Evolutionary conservation across 2,797 vertebrate species (phyloP).

Genomic region (Danio albolineatus): DNA sequence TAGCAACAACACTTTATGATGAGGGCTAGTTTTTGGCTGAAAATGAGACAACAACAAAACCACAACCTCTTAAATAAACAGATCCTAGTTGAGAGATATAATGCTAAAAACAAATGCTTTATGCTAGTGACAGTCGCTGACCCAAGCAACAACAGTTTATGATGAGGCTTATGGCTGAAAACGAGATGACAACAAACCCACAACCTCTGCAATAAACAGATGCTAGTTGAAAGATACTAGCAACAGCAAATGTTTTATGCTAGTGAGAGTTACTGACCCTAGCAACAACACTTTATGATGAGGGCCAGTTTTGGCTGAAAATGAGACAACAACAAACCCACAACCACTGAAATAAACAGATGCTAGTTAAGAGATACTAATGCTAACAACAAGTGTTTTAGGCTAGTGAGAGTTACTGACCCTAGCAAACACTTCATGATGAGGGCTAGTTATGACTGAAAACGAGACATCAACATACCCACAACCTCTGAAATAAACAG

Average conservation of each 20-base stretch:
- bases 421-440: not conserved
- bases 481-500: not conserved
- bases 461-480: not conserved
- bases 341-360: not conserved
- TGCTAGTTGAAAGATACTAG: not conserved
- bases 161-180: not conserved
- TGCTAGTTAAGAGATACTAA: not conserved
- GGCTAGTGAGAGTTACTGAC: too few relatives aligned
- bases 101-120: not conserved
- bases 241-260: not conserved
- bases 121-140: too few relatives aligned
- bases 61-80: not conserved
- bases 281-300: not conserved
- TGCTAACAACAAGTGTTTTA: not conserved
- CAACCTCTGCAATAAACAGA: not conserved
- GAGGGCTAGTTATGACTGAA: not conserved
- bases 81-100: not conserved
- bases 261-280: not conserved
- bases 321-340: not conserved
- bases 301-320: not conserved
- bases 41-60: not conserved
- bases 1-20: not conserved
- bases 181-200: not conserved
- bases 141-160: not conserved
- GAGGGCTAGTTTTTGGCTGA: not conserved